Base-by-base conservation (phyloP, 2,888 invertebrate species). In the Phortica okadai region DNA sequence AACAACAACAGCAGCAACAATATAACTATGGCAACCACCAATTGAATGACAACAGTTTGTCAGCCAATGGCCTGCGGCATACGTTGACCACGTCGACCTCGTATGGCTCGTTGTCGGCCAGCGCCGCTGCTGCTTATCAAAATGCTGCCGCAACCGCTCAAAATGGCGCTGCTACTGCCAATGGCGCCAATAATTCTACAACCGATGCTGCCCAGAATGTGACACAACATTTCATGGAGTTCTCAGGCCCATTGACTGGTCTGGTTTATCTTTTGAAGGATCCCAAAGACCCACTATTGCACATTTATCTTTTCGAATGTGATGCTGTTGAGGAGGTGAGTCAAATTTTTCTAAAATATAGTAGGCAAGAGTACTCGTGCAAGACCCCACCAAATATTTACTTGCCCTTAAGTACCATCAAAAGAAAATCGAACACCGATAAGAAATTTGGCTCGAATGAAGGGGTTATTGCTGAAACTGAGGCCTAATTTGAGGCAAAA, bases 201-300 rank as follows among this genome's bases (percentile, higher is more conserved):
- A 80, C 78, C n/a, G 70, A 74, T 67, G 58, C 80, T 6, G 80
- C 82, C 0, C 88, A 88, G 73, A 88, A 81, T 77, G 64, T 78
- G 59, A 80, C 84, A 80, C 80, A 86, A 81, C 89, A 87, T 82
- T 90, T 91, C 81, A 91, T 91, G 91, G 91, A 91, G 84, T 90
- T 93, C 8, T 93, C 92, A 76, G 94, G 93, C 16, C 92, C 91
- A 79, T 93, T 92, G 78, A 93, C 92, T 72, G 94, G 94, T 86
- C 93, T 96, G 88, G 94, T 96, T 84, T 96, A 96, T 91, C 93
- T 95, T 84, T 92, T 95, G 78, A 93, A 94, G 84, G 95, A 95
- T 88, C 94, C 95, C 82, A 93, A 93, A 85, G 95, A 95, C 88
- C 94, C 93, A n/a, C 92, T 95, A 2, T 93, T 96, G 44, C 94